Conservation (phyloP, 2,113 vertebrate genomes). For the Mirza zaza region DNA sequence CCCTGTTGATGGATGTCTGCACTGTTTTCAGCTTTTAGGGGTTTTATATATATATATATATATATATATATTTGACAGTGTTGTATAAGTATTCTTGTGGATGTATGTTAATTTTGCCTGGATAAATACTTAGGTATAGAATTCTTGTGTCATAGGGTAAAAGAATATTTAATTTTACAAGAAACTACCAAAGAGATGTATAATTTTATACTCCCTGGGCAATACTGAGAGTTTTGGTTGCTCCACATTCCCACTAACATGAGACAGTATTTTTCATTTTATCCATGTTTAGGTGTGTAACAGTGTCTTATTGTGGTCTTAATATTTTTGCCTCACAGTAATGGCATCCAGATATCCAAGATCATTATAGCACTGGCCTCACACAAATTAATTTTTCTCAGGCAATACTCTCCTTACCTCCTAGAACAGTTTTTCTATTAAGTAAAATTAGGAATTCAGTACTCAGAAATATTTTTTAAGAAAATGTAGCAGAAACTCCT, state of each 20-base stretch:
- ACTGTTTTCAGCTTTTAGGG: not conserved
- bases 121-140: not conserved
- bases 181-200: not conserved
- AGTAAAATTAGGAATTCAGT: not conserved
- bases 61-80: not conserved
- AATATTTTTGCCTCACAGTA: not conserved
- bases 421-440: not conserved
- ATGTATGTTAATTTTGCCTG: constrained; percentile 6
- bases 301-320: not conserved
- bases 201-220: not conserved
- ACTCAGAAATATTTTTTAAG: not conserved
- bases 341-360: not conserved
- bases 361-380: not conserved
- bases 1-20: not conserved
- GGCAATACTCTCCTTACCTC: not conserved
- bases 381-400: not conserved
- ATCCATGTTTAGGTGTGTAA: not conserved
- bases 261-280: not conserved
- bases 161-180: not conserved
- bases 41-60: not conserved
- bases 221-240: not conserved
- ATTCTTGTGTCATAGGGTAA: not conserved
- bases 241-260: not conserved
- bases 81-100: not conserved
- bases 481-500: not conserved